Conservation (phyloP, 30 jellyfish, hydroid and myxozoan genomes). For the Pelagia noctiluca region DNA sequence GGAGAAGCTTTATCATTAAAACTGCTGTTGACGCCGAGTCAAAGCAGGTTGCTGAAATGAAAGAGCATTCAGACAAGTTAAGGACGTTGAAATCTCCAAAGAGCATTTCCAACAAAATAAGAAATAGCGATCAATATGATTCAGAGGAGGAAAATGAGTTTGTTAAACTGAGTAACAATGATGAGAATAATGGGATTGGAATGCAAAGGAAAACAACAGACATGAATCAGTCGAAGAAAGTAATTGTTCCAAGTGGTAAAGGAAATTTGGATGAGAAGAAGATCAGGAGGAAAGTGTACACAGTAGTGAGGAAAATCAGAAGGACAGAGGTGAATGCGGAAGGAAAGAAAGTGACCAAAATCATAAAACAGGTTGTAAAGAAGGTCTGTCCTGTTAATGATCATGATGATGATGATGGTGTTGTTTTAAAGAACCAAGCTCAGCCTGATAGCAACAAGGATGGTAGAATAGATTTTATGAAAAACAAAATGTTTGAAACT, state of each 20-base stretch:
- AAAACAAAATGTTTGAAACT: background rate
- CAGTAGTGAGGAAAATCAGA: slow-evolving; percentile 71
- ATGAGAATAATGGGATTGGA: too few species aligned
- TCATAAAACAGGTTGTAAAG: slow-evolving; percentile 63
- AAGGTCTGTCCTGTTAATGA: slow-evolving; percentile 46
- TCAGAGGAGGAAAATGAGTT: background rate
- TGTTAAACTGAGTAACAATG: too few species aligned
- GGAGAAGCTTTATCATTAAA: slow-evolving; percentile 55
- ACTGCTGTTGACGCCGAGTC: slow-evolving; percentile 54
- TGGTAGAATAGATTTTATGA: background rate
- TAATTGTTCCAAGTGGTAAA: too few species aligned
- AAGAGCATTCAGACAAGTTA: background rate
- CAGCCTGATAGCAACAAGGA: background rate
- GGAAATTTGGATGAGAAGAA: slow-evolving; percentile 29
- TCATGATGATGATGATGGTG: background rate
- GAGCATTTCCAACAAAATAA: too few species aligned
- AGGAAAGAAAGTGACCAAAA: slow-evolving; percentile 66
- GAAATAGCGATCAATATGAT: background rate
- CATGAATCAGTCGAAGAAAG: too few species aligned
- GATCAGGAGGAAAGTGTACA: slow-evolving; percentile 53
- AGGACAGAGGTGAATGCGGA: slow-evolving; percentile 68
- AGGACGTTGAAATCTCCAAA: too few species aligned
- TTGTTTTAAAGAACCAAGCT: background rate
- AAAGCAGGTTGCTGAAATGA: slow-evolving; percentile 43
- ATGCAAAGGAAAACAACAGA: too few species aligned